Base-by-base conservation (phyloP, 2,888 invertebrate species). In the Amiota mariae region DNA sequence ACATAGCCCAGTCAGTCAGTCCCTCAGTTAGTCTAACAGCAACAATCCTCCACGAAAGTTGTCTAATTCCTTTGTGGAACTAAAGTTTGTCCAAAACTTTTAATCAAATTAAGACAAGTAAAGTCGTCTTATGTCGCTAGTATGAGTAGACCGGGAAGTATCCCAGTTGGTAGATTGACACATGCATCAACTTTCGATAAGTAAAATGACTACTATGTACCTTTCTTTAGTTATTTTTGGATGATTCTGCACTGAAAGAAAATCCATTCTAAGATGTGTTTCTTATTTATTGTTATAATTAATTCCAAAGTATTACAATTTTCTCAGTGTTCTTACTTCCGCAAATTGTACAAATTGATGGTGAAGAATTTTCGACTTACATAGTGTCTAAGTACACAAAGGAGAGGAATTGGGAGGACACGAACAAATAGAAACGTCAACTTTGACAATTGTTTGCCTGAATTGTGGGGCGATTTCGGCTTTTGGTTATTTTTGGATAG, bases 41-140 rank as follows among this genome's bases (percentile, higher is more conserved):
- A 48, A 49, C 67, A 47, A 67, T 49, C 20, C 64, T 70, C 47
- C 70, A 73, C 75, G 73, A 68, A 57, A 73, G 75, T 77, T 73
- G 70, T 77, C 67, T 74, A 70, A 70, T 54, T 68, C 46, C 46
- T 48, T 11, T n/a, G 57, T 51, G 57, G 15, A 72, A 46, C 64
- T n/a, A 47, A 71, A 61, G 57, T 64, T 72, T 74, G 46, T 72
- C 68, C 71, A 72, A 81, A 85, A 85, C 80, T 83, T 83, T 83
- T 83, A 83, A 83, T 83, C 86, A 83, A 83, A 83, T 83, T 83
- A 83, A 83, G 82, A 82, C 85, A 73, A 79, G 61, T 15, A n/a
- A n/a, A 49, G 49, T 61, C 49, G 49, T 46, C 13, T 48, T 18
- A 24, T 46, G 63, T 18, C 15, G 59, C 15, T n/a, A 48, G 13